These are phyloP conservation scores for Aphodius granarius DNA, from an alignment of 2,888 invertebrate genomes.

Conservation along the genomic window DNA sequence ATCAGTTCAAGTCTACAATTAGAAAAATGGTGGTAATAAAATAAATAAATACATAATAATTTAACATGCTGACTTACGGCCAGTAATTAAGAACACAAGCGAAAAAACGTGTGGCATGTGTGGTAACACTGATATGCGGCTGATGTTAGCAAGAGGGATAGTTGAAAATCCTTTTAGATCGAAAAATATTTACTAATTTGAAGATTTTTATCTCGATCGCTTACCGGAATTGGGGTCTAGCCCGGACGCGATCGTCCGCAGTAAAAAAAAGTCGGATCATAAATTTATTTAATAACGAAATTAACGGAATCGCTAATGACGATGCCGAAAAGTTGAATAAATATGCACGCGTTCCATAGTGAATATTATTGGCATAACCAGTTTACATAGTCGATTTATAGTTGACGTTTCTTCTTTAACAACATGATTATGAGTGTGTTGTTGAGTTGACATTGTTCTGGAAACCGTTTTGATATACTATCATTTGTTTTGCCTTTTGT, in stretches of 20 bases:
- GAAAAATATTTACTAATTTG: too few species aligned
- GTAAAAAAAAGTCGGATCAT: background rate
- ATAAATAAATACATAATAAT: too few species aligned
- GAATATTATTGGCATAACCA: background rate
- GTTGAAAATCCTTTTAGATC: too few species aligned
- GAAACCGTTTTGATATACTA: background rate
- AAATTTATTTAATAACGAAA: background rate
- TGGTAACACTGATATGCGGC: too few species aligned
- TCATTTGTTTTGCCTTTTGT: background rate
- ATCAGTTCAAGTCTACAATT: too few species aligned
- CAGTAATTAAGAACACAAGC: too few species aligned
- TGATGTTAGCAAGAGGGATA: too few species aligned
- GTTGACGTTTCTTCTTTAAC: background rate
- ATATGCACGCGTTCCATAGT: background rate
- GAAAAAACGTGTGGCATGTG: too few species aligned
- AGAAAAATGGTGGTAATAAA: too few species aligned
- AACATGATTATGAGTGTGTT: background rate
- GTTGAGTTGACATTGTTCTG: background rate
- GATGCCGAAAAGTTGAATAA: background rate
- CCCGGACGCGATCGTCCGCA: background rate
- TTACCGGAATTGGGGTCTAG: too few species aligned
- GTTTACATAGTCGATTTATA: background rate
- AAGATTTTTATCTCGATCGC: too few species aligned
- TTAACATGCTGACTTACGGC: too few species aligned
- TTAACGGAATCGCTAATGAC: background rate